Conservation (phyloP, 2,888 invertebrate genomes). For the Catotricha subobsoleta region DNA sequence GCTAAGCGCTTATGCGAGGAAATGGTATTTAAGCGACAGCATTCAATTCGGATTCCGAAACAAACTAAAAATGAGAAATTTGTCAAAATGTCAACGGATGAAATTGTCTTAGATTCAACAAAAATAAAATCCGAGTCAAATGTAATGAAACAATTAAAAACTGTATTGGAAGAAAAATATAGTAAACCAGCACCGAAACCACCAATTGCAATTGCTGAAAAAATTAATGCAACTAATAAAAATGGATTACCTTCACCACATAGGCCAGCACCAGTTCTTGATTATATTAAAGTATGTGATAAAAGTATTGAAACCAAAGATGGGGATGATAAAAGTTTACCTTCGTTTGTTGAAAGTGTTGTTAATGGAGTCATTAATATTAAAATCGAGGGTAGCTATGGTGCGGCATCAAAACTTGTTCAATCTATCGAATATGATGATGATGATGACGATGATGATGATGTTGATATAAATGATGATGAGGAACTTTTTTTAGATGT, state of each 20-base stretch:
- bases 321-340: conserved; percentile 20
- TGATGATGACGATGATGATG: conserved; percentile 14
- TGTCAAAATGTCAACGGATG: not conserved
- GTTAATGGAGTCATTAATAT: conserved; percentile 39
- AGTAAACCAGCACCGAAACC: not conserved
- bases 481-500: conserved; percentile 21
- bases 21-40: conserved; percentile 3
- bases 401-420: conserved; percentile 40
- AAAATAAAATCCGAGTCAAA: conserved; percentile 1
- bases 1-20: conserved; percentile 6
- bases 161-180: conserved; percentile 4
- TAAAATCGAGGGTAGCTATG: conserved; percentile 42
- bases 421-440: conserved; percentile 15
- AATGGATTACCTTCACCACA: no score
- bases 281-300: not conserved
- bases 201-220: not conserved
- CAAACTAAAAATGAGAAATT: not conserved
- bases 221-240: not conserved
- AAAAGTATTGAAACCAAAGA: conserved; percentile 4
- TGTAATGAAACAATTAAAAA: conserved; percentile 6
- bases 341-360: conserved; percentile 29
- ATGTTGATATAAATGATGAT: conserved; percentile 19
- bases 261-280: not conserved
- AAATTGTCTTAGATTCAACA: not conserved
- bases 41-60: not conserved